Base-by-base conservation (phyloP, 2,797 vertebrate species). In the Poecilia wingei region DNA sequence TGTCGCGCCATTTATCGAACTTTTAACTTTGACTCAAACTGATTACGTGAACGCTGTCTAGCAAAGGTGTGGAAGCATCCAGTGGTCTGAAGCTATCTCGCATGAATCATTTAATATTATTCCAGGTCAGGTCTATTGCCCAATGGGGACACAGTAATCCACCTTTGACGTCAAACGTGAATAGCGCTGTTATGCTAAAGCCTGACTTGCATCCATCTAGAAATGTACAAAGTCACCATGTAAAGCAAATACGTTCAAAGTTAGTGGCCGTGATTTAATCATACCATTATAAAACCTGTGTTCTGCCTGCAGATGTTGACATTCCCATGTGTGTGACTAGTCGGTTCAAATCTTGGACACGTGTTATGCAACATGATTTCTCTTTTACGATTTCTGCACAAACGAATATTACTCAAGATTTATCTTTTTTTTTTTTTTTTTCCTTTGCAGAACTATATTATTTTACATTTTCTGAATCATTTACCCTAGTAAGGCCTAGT, bases 1-100 rank as follows among this genome's bases (percentile, higher is more conserved):
- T 77, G 87, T 92, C 87, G 80, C 82, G 87, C 89, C 88, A 88
- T 92, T 94, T 92, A 90, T 88, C 74, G 84, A 89, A 88, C 92
- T 91, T 31, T 88, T 93, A 89, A 89, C 88, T 80, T 77, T 72
- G 76, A 83, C 79, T 90, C 84, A 75, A 81, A 82, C 69, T 92
- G 86, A 92, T 93, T 93, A 84, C 88, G 76, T 18, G 55, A 87
- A 77, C 47, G 41, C 79, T 82, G 79, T 88, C 82, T 61, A 85
- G 75, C 80, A 84, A 49, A n/a, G 87, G 79, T 39, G 53, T 80
- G 83, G 74, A 80, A 72, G 2, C 39, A 80, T 75, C 51, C 81
- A 0, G 64, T 8, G 55, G 82, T 78, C 79, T 82, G 77, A 66
- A 83, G 69, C 57, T 45, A 46, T 77, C 46, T 20, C 64, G 80